A percentile compares a stretch with the other conserved stretches of the same genome.
These are phyloP conservation scores for Carduelis carduelis DNA, from an alignment of 2,797 vertebrate species.

Conservation along the genomic window DNA sequence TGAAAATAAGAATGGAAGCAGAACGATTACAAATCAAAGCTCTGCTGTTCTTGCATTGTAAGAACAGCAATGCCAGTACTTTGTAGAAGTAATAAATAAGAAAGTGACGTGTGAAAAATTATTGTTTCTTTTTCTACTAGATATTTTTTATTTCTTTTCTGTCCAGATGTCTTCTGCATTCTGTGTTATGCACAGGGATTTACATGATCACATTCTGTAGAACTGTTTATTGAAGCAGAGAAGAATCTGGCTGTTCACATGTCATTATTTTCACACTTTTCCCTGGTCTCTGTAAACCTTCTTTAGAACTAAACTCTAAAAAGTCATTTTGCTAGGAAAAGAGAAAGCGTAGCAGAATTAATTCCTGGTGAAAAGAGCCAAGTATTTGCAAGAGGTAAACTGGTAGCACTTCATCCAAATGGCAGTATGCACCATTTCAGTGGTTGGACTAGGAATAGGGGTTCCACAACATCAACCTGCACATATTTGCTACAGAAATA, in stretches of 20 bases:
- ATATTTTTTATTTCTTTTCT: not conserved
- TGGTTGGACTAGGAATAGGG: not conserved
- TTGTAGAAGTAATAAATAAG: not conserved
- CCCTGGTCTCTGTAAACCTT: not conserved
- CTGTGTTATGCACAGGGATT: not conserved
- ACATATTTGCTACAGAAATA: constrained; percentile 12
- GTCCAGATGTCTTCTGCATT: not conserved
- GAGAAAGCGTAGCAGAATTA: not conserved
- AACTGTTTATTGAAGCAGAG: not conserved
- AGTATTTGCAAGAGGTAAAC: constrained; percentile 8
- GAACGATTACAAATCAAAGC: not conserved
- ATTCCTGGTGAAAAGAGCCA: not conserved
- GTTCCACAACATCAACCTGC: not conserved
- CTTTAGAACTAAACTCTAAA: not conserved
- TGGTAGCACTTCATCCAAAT: not conserved
- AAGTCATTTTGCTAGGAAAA: not conserved
- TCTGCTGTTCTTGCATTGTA: not conserved
- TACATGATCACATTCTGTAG: not conserved
- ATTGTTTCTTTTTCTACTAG: not conserved
- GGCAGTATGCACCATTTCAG: not conserved
- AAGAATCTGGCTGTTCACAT: not conserved
- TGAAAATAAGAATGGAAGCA: not conserved
- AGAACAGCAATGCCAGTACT: not conserved
- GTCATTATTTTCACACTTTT: not conserved
- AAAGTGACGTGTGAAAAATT: not conserved